A percentile compares a stretch with the other conserved stretches of the same genome.
phyloP scores from a whole-genome alignment of 23 tunicate species.

The Trididemnum nubilum region DNA sequence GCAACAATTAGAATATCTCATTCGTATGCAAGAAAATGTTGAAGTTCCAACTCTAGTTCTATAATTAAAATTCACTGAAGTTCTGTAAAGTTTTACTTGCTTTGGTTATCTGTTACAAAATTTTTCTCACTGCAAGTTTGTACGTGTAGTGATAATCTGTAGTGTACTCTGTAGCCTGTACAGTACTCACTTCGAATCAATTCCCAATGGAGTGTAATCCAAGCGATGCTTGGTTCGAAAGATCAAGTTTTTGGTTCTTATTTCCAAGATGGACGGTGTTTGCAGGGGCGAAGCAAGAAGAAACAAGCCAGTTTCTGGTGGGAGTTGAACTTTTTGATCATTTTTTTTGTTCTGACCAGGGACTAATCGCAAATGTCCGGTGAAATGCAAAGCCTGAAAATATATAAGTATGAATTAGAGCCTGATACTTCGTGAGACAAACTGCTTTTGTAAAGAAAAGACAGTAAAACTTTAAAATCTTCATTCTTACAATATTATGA shows the following conservation, averaged over 20 bases:
- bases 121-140: too few relatives aligned
- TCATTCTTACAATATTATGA: too few relatives aligned
- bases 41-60: too few relatives aligned
- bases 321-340: conserved; percentile 47
- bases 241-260: conserved; percentile 87
- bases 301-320: conserved; percentile 74
- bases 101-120: too few relatives aligned
- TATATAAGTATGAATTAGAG: neutral
- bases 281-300: conserved; percentile 81
- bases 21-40: too few relatives aligned
- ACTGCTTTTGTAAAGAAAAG: too few relatives aligned
- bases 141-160: too few relatives aligned
- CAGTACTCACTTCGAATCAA: conserved; percentile 94
- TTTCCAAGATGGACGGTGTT: conserved; percentile 85
- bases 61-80: too few relatives aligned
- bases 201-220: conserved; percentile 88
- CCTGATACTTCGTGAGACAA: neutral
- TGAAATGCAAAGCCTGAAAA: conserved; percentile 88
- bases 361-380: conserved; percentile 80
- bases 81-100: too few relatives aligned
- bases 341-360: conserved; percentile 68
- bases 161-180: too few relatives aligned
- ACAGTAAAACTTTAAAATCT: too few relatives aligned
- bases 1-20: too few relatives aligned
- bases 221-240: conserved; percentile 86